Percentiles rank a stretch among this genome's conserved stretches.
phyloP scores from a whole-genome alignment of 2,113 vertebrate genomes.

The Ranitomeya variabilis region DNA sequence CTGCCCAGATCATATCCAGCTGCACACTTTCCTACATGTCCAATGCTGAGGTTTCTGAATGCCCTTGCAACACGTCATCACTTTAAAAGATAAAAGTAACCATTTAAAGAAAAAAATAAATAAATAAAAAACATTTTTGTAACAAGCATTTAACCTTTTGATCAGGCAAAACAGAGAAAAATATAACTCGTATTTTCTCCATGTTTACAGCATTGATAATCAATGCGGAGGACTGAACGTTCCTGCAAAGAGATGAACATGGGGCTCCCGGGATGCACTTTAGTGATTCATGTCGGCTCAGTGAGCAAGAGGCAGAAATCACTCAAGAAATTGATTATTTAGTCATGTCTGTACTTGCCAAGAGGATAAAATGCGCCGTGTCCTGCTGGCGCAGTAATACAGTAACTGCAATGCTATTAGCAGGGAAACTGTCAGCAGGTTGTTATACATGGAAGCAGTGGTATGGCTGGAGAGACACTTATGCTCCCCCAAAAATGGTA shows the following conservation, averaged over 20 bases:
- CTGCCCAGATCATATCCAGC: too few species aligned
- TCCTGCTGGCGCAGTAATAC: constrained; percentile 26
- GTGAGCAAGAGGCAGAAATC: neutral
- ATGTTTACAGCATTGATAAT: neutral
- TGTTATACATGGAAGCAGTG: neutral
- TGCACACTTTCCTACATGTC: too few species aligned
- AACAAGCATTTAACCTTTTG: too few species aligned
- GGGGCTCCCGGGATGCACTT: neutral
- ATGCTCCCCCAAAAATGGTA: too few species aligned
- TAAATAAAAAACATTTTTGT: too few species aligned
- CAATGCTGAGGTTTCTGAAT: too few species aligned
- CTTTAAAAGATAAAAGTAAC: too few species aligned
- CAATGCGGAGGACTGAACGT: neutral
- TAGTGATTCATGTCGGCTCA: neutral
- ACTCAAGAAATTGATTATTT: neutral
- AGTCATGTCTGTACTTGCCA: constrained; percentile 57
- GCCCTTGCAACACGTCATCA: too few species aligned
- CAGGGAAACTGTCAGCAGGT: too few species aligned
- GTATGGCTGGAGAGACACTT: too few species aligned
- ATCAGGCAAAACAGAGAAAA: neutral
- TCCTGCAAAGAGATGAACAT: neutral
- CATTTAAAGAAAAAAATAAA: too few species aligned
- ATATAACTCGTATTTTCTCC: neutral
- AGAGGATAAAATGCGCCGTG: constrained; percentile 60
- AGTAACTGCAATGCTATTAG: neutral